These are phyloP conservation scores for Sternotherus odoratus DNA, from an alignment of 2,797 vertebrate species.

Conservation along the genomic window DNA sequence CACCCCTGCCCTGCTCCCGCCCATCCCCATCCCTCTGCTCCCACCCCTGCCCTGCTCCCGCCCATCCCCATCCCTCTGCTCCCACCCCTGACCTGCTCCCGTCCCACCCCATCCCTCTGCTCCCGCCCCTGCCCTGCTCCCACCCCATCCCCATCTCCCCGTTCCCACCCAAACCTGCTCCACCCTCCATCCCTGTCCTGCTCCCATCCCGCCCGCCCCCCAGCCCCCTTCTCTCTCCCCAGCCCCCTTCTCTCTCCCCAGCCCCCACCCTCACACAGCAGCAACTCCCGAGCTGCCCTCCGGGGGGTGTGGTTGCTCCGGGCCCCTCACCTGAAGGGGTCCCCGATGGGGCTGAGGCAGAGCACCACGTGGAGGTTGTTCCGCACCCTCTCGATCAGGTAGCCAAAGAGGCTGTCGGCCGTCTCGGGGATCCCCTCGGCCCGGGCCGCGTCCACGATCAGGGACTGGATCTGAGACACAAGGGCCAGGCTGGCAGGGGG, in stretches of 20 bases:
- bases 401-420: slow-evolving; percentile 86
- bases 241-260: no score
- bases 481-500: background rate
- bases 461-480: slow-evolving; percentile 81
- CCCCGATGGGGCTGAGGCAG: slow-evolving; percentile 92
- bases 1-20: no score
- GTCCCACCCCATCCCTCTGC: no score
- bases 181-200: background rate
- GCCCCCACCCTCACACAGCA: background rate
- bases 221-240: no score
- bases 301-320: background rate
- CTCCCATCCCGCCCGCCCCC: no score
- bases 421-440: slow-evolving; percentile 84
- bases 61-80: no score
- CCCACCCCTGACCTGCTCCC: no score
- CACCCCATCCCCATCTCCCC: no score
- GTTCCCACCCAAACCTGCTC: no score
- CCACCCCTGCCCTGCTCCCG: no score
- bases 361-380: slow-evolving; percentile 91
- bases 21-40: no score
- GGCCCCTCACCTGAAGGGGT: slow-evolving; percentile 90
- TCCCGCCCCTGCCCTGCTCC: background rate
- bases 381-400: slow-evolving; percentile 89
- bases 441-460: slow-evolving; percentile 84
- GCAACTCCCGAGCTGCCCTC: background rate